phyloP scores from a whole-genome alignment of 2,113 vertebrate genomes.

The Oophaga pumilio region DNA sequence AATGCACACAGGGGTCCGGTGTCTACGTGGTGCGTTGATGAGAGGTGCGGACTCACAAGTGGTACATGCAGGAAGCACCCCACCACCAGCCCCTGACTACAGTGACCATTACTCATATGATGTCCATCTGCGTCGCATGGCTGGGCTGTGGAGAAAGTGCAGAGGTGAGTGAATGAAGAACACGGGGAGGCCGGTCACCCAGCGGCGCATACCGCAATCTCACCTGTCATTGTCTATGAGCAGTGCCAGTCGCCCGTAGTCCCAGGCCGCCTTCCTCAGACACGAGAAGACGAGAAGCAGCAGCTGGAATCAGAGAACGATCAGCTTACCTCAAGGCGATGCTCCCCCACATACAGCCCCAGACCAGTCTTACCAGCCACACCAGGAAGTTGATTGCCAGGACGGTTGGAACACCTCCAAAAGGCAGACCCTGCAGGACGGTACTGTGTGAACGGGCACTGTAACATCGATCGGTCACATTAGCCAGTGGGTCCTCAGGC shows the following conservation, averaged over 20 bases:
- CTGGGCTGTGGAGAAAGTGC: constrained; percentile 25
- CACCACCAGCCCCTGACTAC: neutral
- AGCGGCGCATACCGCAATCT: constrained; percentile 43
- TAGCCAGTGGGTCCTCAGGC: constrained; percentile 68
- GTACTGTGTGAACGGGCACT: constrained; percentile 80
- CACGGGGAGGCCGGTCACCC: neutral
- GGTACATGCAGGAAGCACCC: neutral
- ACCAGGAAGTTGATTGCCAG: constrained; percentile 84
- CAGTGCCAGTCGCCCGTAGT: constrained; percentile 91
- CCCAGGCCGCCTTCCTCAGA: constrained; percentile 95
- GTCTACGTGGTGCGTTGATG: neutral
- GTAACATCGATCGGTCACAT: constrained; percentile 80
- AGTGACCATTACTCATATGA: constrained; percentile 50
- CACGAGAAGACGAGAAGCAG: constrained; percentile 91
- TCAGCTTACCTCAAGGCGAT: too few species aligned
- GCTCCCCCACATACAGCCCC: neutral
- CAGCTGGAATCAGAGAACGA: constrained; percentile 69
- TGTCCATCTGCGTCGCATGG: constrained; percentile 38
- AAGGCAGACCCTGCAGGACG: constrained; percentile 89
- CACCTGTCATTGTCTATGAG: constrained; percentile 96
- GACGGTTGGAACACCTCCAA: constrained; percentile 91
- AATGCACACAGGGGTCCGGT: neutral
- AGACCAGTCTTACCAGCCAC: constrained; percentile 82
- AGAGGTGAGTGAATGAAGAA: neutral
- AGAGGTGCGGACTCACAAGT: neutral